These are phyloP conservation scores for Drosophila mettleri DNA, from an alignment of 2,888 invertebrate species.

Conservation along the genomic window DNA sequence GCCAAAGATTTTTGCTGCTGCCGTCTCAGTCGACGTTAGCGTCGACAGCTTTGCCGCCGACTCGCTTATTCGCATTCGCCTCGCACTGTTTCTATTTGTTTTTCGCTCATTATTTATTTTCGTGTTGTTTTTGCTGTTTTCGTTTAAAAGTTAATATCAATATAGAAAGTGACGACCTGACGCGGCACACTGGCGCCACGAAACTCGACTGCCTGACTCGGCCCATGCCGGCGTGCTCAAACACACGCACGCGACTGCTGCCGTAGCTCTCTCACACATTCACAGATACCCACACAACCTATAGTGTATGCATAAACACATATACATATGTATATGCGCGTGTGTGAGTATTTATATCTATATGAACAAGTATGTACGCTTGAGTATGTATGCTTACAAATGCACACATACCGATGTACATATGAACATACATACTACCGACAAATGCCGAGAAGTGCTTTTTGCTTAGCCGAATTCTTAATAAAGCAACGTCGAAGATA, in stretches of 20 bases:
- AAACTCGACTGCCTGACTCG: conserved; percentile 68
- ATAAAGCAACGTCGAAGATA: conserved; percentile 48
- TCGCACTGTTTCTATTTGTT: conserved; percentile 66
- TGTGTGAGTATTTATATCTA: not conserved
- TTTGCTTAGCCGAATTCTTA: conserved; percentile 27
- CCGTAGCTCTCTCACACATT: conserved; percentile 40
- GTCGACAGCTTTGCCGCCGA: conserved; percentile 28
- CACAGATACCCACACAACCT: not conserved
- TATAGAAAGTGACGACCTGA: conserved; percentile 83
- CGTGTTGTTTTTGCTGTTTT: conserved; percentile 77
- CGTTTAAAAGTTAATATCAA: conserved; percentile 82
- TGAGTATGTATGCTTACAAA: conserved; percentile 3
- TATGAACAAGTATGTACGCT: not conserved
- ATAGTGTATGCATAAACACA: conserved; percentile 2
- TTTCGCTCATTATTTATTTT: conserved; percentile 77
- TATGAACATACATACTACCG: not conserved
- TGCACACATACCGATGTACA: conserved; percentile 6
- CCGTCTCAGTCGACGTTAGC: conserved; percentile 19
- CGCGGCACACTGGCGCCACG: conserved; percentile 83
- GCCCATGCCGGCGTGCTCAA: conserved; percentile 70
- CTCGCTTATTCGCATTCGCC: conserved; percentile 54
- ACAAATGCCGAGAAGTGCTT: conserved; percentile 33
- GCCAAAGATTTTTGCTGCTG: conserved; percentile 60
- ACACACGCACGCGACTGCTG: conserved; percentile 72
- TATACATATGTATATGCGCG: not conserved